These are phyloP conservation scores for Tenebrio molitor DNA, from an alignment of 1,140 invertebrate species.

Conservation along the genomic window DNA sequence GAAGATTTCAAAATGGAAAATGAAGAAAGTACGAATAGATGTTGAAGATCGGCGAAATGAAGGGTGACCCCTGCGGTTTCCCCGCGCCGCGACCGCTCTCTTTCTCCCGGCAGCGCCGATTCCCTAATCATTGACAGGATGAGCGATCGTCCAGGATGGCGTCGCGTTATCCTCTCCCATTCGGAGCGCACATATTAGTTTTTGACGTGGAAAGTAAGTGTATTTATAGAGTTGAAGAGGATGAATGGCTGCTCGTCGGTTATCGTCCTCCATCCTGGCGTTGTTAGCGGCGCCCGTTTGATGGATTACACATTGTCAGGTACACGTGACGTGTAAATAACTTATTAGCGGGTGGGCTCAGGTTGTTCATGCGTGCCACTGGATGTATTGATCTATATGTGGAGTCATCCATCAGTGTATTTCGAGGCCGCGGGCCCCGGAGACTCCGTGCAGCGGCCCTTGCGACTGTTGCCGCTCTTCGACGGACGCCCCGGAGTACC, in stretches of 20 bases:
- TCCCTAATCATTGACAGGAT: conserved; percentile 19
- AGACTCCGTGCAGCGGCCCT: conserved; percentile 55
- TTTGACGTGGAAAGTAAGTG: conserved; percentile 14
- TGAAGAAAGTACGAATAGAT: no score
- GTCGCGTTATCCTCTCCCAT: not conserved
- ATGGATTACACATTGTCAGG: conserved; percentile 46
- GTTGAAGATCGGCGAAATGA: no score
- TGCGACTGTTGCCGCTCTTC: conserved; percentile 30
- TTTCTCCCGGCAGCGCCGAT: no score
- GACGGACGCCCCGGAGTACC: not conserved
- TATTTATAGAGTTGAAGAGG: conserved; percentile 28
- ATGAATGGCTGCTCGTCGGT: conserved; percentile 28
- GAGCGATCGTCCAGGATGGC: not conserved
- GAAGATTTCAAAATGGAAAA: no score
- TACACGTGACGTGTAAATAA: conserved; percentile 53
- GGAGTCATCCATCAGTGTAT: conserved; percentile 64
- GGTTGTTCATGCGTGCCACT: conserved; percentile 60
- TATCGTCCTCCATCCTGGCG: conserved; percentile 26
- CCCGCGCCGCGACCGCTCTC: no score
- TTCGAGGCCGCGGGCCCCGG: conserved; percentile 52
- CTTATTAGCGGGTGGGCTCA: conserved; percentile 52
- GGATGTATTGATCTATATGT: conserved; percentile 64
- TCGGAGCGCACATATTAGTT: conserved; percentile 14
- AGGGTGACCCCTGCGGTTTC: no score
- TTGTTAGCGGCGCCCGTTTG: conserved; percentile 42